These are phyloP conservation scores for Caenorhabditis inopinata DNA, from an alignment of 1,140 invertebrate species.

Conservation along the genomic window DNA sequence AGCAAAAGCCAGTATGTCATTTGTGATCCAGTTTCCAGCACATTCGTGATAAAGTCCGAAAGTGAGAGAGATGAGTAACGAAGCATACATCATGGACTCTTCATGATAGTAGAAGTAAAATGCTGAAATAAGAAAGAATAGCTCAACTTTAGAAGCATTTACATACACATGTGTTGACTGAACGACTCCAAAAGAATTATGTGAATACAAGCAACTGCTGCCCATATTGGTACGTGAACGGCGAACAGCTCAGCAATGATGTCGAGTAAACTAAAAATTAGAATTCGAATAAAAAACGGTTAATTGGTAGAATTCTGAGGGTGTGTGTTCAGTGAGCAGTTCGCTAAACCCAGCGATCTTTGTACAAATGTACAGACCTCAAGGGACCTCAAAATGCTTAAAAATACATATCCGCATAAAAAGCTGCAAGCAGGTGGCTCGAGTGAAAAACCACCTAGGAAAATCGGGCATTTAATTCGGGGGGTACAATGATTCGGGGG, in stretches of 20 bases:
- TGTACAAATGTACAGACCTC: too few relatives aligned
- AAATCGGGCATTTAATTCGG: too few relatives aligned
- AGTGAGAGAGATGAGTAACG: not conserved
- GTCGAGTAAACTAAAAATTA: constrained; percentile 15
- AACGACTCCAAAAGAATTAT: constrained; percentile 37
- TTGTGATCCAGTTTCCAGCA: constrained; percentile 22
- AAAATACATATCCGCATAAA: too few relatives aligned
- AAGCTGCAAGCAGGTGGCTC: too few relatives aligned
- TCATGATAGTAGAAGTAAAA: constrained; percentile 42
- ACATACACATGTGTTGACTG: constrained; percentile 23
- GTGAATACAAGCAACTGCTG: constrained; percentile 19
- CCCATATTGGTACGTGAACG: constrained; percentile 38
- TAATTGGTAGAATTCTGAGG: too few relatives aligned
- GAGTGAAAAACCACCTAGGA: too few relatives aligned
- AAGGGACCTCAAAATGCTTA: too few relatives aligned
- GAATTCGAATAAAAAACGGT: too few relatives aligned
- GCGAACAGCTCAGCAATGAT: constrained; percentile 37
- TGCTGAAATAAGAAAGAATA: not conserved
- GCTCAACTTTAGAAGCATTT: not conserved
- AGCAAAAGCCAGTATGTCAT: constrained; percentile 28
- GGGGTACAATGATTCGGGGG: too few relatives aligned
- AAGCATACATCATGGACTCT: constrained; percentile 17
- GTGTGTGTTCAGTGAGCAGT: too few relatives aligned
- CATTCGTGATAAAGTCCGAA: constrained; percentile 38
- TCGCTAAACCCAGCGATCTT: too few relatives aligned